Conservation (phyloP, 2,888 invertebrate species). For the Apotomis capreana region DNA sequence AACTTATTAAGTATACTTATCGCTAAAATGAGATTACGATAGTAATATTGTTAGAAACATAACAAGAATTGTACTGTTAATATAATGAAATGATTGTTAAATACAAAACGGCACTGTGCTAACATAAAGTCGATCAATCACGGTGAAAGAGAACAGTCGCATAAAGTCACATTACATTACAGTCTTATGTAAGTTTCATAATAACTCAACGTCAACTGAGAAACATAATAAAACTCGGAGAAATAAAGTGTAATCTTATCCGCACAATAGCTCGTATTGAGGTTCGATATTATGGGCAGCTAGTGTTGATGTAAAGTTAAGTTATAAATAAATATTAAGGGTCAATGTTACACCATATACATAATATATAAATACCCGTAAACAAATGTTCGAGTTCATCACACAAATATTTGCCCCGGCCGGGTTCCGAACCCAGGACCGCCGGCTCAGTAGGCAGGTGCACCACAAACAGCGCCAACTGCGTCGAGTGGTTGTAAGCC, state of each 20-base stretch:
- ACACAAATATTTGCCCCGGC: too few relatives aligned
- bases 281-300: too few relatives aligned
- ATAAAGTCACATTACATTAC: slow-evolving; percentile 5
- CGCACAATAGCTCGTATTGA: not conserved
- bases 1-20: too few relatives aligned
- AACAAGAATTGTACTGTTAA: slow-evolving; percentile 1
- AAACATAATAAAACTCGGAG: not conserved
- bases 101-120: slow-evolving; percentile 19
- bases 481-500: too few relatives aligned
- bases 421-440: too few relatives aligned
- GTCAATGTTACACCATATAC: too few relatives aligned
- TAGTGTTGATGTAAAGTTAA: too few relatives aligned
- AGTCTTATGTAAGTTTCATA: slow-evolving; percentile 9
- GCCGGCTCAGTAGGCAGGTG: too few relatives aligned
- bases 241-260: not conserved
- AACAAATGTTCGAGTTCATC: too few relatives aligned
- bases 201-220: slow-evolving; percentile 14
- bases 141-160: not conserved
- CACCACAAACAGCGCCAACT: too few relatives aligned
- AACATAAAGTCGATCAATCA: slow-evolving; percentile 16
- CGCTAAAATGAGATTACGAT: not conserved
- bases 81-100: slow-evolving; percentile 23
- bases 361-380: too few relatives aligned
- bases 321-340: too few relatives aligned
- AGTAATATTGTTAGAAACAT: not conserved